These are phyloP conservation scores for Arge pagana DNA, from an alignment of 2,888 invertebrate species.

Conservation along the genomic window DNA sequence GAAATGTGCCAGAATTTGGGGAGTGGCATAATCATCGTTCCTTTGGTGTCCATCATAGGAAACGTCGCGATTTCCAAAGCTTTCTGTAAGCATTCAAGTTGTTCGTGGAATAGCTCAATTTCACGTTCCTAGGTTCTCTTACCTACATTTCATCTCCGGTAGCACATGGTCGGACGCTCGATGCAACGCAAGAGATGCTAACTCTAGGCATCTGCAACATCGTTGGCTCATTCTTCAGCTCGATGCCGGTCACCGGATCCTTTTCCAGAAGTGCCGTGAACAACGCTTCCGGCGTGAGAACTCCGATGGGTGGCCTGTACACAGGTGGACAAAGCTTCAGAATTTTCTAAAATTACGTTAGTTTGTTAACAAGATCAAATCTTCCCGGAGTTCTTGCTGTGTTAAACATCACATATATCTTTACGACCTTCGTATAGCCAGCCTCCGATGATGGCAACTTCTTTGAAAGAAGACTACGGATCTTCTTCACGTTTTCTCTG, in stretches of 20 bases:
- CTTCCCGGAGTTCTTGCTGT: no score
- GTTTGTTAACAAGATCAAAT: no score
- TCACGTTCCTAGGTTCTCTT: conserved; percentile 24
- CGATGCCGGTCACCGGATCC: conserved; percentile 77
- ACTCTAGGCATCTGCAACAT: conserved; percentile 78
- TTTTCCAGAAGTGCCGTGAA: conserved; percentile 80
- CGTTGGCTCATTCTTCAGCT: conserved; percentile 74
- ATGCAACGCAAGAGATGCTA: conserved; percentile 81
- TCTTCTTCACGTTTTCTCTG: no score
- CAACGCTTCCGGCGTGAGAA: conserved; percentile 77
- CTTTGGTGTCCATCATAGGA: conserved; percentile 75
- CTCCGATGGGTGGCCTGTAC: conserved; percentile 75
- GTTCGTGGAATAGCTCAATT: neutral
- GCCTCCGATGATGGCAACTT: no score
- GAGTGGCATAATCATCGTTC: conserved; percentile 71
- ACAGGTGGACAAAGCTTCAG: conserved; percentile 62
- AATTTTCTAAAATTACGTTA: no score
- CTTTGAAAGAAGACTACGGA: no score
- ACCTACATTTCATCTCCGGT: conserved; percentile 20
- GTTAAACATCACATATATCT: no score
- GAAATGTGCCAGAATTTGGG: conserved; percentile 69
- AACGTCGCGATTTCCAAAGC: conserved; percentile 86
- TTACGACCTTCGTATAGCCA: no score
- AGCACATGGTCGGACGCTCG: conserved; percentile 72
- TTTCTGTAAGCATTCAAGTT: conserved; percentile 67